Conservation (phyloP, 2,113 vertebrate species). For the Puntigrus tetrazona region DNA sequence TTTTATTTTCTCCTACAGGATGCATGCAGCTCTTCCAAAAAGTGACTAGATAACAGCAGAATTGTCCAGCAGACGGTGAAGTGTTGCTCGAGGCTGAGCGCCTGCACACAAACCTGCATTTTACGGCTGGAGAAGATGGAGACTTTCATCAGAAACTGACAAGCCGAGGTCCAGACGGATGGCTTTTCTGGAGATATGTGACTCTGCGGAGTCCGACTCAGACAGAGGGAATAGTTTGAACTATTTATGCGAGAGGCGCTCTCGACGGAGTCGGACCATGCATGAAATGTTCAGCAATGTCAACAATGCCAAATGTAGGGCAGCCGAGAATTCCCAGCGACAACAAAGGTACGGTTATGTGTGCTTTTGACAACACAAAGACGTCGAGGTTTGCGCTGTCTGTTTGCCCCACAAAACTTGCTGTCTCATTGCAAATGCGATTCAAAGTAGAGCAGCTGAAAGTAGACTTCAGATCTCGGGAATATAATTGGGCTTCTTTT, state of each 20-base stretch:
- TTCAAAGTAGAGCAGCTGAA: not conserved
- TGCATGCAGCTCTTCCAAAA: not conserved
- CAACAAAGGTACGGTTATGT: not conserved
- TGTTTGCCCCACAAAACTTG: not conserved
- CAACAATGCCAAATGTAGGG: constrained; percentile 14
- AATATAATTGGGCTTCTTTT: not conserved
- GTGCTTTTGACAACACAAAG: constrained; percentile 2
- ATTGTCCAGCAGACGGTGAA: not conserved
- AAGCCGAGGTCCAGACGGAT: constrained; percentile 10
- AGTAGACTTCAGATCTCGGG: not conserved
- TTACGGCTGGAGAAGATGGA: not conserved
- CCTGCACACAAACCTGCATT: not conserved
- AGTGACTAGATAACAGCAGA: not conserved
- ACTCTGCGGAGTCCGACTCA: not conserved
- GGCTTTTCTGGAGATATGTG: not conserved
- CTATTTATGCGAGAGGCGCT: constrained; percentile 10
- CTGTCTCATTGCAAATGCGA: not conserved
- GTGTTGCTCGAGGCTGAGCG: constrained; percentile 2
- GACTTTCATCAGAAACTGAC: constrained; percentile 22
- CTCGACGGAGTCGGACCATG: constrained; percentile 6
- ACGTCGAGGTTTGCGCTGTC: not conserved
- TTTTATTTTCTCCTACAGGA: not conserved
- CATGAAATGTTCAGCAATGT: constrained; percentile 12
- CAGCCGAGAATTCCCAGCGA: not conserved
- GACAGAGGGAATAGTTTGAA: not conserved